Percentiles rank a stretch among this genome's conserved stretches.
phyloP scores from a whole-genome alignment of 2,888 invertebrate species.

The Habrosyne pyritoides region DNA sequence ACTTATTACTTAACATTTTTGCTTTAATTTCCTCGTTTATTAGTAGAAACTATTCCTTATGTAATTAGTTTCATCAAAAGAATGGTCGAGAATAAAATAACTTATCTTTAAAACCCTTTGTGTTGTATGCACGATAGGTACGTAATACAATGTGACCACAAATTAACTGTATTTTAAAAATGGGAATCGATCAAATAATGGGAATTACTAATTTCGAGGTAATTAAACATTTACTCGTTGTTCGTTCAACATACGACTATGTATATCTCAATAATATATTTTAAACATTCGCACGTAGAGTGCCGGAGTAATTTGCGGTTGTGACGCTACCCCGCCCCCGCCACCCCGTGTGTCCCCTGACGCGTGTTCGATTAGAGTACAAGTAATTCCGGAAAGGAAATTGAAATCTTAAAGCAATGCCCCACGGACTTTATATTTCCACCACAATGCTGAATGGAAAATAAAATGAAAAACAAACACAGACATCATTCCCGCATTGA shows the following conservation, averaged over 20 bases:
- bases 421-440: constrained; percentile 74
- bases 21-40: too few relatives aligned
- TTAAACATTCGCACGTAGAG: constrained; percentile 77
- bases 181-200: background rate
- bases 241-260: constrained; percentile 26
- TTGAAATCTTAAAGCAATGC: constrained; percentile 83
- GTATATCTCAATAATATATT: constrained; percentile 73
- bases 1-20: too few relatives aligned
- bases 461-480: constrained; percentile 72
- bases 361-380: constrained; percentile 82
- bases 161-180: background rate
- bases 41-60: too few relatives aligned
- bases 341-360: constrained; percentile 61
- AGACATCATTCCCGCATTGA: constrained; percentile 29
- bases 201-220: constrained; percentile 48
- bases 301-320: constrained; percentile 78
- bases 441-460: constrained; percentile 54
- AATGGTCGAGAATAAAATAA: background rate
- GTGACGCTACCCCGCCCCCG: constrained; percentile 55
- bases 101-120: background rate
- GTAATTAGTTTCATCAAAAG: too few relatives aligned
- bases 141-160: background rate
- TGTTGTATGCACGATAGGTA: background rate
- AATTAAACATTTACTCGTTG: constrained; percentile 56
- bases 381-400: constrained; percentile 83